These are phyloP conservation scores for Tenebrosternarchus preto DNA, from an alignment of 2,113 vertebrate species.

Conservation along the genomic window DNA sequence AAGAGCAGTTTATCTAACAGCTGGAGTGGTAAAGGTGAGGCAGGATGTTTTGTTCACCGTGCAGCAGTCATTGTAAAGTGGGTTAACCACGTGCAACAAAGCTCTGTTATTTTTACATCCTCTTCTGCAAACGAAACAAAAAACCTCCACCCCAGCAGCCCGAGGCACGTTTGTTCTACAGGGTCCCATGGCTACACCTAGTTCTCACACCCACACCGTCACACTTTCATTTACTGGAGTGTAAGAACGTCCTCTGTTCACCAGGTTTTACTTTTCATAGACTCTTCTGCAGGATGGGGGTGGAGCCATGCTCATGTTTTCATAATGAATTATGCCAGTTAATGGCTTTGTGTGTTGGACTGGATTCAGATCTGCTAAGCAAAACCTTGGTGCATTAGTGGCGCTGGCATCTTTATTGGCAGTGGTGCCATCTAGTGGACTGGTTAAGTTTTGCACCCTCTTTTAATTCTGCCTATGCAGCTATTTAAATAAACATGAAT, in stretches of 20 bases:
- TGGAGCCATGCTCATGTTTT: not conserved
- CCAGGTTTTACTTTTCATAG: too few species aligned
- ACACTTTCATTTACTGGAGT: slow-evolving; percentile 11
- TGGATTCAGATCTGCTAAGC: too few species aligned
- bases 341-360: not conserved
- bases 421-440: slow-evolving; percentile 31
- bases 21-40: slow-evolving; percentile 15
- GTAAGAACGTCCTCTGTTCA: too few species aligned
- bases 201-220: too few species aligned
- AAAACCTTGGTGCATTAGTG: too few species aligned
- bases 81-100: slow-evolving; percentile 48
- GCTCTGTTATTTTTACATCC: slow-evolving; percentile 48
- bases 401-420: not conserved
- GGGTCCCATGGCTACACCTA: too few species aligned
- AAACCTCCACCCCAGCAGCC: not conserved
- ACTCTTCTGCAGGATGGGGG: too few species aligned
- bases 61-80: slow-evolving; percentile 26
- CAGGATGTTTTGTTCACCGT: slow-evolving; percentile 47
- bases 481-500: too few species aligned
- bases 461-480: too few species aligned
- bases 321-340: not conserved
- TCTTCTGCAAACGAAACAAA: slow-evolving; percentile 12
- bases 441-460: not conserved
- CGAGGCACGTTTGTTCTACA: too few species aligned
- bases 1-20: slow-evolving; percentile 10